Evolutionary conservation across 2,888 invertebrate species (phyloP).

Genomic region (Limulus polyphemus): DNA sequence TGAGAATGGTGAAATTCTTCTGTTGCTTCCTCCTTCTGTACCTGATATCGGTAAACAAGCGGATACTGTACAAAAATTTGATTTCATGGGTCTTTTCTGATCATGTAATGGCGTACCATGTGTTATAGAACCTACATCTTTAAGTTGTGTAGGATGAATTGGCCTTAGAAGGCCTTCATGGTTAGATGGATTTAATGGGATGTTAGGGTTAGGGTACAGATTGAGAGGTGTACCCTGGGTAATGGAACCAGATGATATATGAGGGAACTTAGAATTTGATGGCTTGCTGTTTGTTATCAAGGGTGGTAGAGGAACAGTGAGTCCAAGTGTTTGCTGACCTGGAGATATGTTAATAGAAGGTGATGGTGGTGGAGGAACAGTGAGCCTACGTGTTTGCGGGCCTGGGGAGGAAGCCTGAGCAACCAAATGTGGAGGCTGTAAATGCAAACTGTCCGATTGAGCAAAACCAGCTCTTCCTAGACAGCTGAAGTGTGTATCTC

Average conservation of each 20-base stretch:
- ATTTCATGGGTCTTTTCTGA: not conserved
- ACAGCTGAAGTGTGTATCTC: constrained; percentile 10
- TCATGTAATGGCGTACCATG: constrained; percentile 67
- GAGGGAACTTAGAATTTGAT: constrained; percentile 30
- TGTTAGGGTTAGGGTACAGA: constrained; percentile 23
- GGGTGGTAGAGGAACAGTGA: constrained; percentile 38
- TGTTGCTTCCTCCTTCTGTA: no score
- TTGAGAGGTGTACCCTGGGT: constrained; percentile 70
- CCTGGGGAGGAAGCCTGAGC: constrained; percentile 8
- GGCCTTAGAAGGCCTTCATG: constrained; percentile 38
- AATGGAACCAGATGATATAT: constrained; percentile 65
- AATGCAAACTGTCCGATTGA: constrained; percentile 30
- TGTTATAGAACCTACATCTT: constrained; percentile 64
- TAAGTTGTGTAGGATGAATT: constrained; percentile 35
- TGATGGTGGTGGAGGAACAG: constrained; percentile 39
- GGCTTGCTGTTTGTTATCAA: constrained; percentile 21
- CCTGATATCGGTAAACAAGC: no score
- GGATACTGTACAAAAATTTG: not conserved
- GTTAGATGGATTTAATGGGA: constrained; percentile 16
- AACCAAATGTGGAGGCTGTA: constrained; percentile 21
- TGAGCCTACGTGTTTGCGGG: no score
- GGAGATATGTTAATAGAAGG: constrained; percentile 26
- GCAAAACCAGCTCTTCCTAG: not conserved
- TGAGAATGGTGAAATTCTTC: not conserved
- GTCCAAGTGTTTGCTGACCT: no score